Evolutionary conservation across 2,888 invertebrate species (phyloP), one percentile per base, ranked within the genome.

Genomic region (Dysmachus trigonus): DNA sequence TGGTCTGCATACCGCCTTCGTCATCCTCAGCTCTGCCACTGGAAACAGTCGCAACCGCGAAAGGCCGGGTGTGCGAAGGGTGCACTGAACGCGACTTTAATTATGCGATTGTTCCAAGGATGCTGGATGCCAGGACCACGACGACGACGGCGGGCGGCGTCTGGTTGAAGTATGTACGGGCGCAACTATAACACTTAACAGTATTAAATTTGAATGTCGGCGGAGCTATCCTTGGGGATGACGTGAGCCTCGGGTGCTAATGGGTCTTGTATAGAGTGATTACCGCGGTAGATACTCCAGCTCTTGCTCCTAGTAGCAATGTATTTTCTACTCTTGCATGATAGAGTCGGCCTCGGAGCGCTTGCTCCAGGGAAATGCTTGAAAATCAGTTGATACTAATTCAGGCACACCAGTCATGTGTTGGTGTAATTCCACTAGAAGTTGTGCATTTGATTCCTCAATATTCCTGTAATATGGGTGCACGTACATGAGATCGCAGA

Each of bases 401-500:
- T 47, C 81, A 82, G 53, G 22, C 8, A 33, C 35, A 18, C 82
- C 47, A 30, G 15, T 30, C 6, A 62, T 71, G 71, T 41, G 18
- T 71, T 35, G 72, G 38, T 22, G 72, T 38, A n/a, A n/a, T 13
- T 13, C 71, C 31, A 22, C 30, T 30, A 47, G 77, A 27, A 62
- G 41, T 22, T 18, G 6, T 41, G 71, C 41, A 41, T 41, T 27
- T 41, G 41, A 72, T 71, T 47, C 83, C 72, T 83, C 83, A 72
- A 83, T 83, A 83, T 83, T 41, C 83, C 41, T 72, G 38, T 83
- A 83, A 83, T n/a, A n/a, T 83, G 83, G 72, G 72, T 83, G 47
- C n/a, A 83, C 83, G 72, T 72, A 83, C 72, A 83, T 72, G 85
- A 85, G 85, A 87, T 82, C 79, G 79, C 87, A 87, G 87, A 87